Percentiles rank a stretch among this genome's conserved stretches.
phyloP scores from a whole-genome alignment of 2,888 invertebrate species.

The Limnephilus lunatus region DNA sequence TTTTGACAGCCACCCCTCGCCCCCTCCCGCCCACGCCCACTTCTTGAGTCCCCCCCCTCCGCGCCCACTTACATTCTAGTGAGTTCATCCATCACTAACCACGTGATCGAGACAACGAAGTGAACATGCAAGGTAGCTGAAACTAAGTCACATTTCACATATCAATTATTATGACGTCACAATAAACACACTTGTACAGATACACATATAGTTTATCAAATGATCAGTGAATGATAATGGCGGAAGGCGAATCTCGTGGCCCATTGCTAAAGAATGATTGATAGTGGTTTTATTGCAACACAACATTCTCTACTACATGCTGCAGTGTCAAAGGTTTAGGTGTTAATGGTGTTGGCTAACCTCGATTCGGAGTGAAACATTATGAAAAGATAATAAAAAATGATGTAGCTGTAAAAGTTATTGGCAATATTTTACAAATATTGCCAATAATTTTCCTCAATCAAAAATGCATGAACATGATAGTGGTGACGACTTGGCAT shows the following conservation, averaged over 20 bases:
- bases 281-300: not conserved
- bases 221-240: not conserved
- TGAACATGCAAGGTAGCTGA: not conserved
- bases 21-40: not conserved
- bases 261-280: not conserved
- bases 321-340: not conserved
- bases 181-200: not conserved
- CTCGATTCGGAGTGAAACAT: not conserved
- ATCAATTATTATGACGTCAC: not conserved
- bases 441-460: not conserved
- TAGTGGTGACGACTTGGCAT: too few relatives aligned
- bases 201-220: not conserved
- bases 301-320: not conserved
- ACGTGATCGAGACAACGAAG: not conserved
- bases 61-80: not conserved
- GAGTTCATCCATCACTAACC: constrained; percentile 13
- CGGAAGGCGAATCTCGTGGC: not conserved
- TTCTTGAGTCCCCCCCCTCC: not conserved
- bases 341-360: not conserved
- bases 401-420: not conserved
- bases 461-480: too few relatives aligned
- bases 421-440: not conserved
- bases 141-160: not conserved
- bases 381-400: not conserved
- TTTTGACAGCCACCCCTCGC: constrained; percentile 38